Evolutionary conservation across 2,797 vertebrate genomes (phyloP).

Genomic region (Delichon dasypus): DNA sequence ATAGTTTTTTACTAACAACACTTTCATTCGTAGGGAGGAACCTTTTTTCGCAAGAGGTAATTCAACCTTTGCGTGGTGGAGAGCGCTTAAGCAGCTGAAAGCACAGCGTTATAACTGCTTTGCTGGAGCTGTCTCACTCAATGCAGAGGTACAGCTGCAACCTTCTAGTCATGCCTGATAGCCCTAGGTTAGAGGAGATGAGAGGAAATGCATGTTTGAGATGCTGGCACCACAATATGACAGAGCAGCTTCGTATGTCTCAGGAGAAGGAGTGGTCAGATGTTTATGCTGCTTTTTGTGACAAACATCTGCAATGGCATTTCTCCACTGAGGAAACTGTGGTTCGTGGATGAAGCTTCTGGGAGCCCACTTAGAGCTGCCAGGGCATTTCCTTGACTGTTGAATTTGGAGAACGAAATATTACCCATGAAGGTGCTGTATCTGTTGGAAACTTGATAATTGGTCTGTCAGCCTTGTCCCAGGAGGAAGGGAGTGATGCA

Average conservation of each 20-base stretch:
- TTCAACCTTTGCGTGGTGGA: neutral
- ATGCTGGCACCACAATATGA: neutral
- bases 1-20: neutral
- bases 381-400: too few relatives aligned
- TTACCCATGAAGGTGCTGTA: neutral
- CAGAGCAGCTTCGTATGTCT: neutral
- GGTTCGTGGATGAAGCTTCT: neutral
- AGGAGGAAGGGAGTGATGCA: neutral
- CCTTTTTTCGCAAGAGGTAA: neutral
- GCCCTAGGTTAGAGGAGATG: neutral
- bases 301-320: neutral
- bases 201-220: neutral
- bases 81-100: neutral
- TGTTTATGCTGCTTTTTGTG: neutral
- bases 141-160: neutral
- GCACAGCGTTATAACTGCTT: neutral
- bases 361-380: neutral
- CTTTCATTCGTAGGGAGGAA: fast-evolving
- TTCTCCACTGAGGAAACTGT: neutral
- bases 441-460: neutral
- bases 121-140: neutral
- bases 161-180: neutral
- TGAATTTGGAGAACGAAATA: neutral
- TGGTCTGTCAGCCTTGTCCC: neutral
- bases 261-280: neutral